A percentile compares a stretch with the other conserved stretches of the same genome.
phyloP scores from a whole-genome alignment of 2,888 invertebrate genomes.

The Agriopis aurantiaria region DNA sequence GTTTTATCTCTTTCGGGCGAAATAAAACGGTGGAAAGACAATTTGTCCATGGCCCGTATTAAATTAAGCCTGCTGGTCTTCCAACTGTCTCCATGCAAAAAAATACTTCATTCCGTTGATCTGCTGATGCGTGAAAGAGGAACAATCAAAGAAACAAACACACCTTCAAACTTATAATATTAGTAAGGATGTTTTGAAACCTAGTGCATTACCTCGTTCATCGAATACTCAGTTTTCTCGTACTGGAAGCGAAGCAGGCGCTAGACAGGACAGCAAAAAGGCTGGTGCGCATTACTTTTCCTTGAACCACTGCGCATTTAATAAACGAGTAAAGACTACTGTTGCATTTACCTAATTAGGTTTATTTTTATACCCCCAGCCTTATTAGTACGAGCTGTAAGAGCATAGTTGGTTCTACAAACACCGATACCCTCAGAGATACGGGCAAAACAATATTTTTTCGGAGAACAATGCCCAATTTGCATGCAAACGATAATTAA shows the following conservation, averaged over 20 bases:
- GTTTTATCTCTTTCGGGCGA: too few relatives aligned
- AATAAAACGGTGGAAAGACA: too few relatives aligned
- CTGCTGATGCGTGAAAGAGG: too few relatives aligned
- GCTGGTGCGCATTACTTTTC: not conserved
- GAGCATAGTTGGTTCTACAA: conserved; percentile 3
- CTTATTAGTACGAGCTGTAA: not conserved
- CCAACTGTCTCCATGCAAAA: too few relatives aligned
- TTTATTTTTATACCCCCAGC: not conserved
- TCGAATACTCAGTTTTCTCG: not conserved
- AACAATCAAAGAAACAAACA: too few relatives aligned
- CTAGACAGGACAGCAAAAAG: not conserved
- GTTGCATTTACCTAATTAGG: conserved; percentile 12
- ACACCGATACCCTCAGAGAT: conserved; percentile 19
- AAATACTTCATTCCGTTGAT: too few relatives aligned
- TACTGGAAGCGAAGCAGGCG: not conserved
- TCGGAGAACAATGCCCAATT: conserved; percentile 55
- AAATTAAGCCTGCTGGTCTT: too few relatives aligned
- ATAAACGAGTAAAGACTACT: not conserved
- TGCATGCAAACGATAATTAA: conserved; percentile 51
- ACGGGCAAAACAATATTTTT: conserved; percentile 35
- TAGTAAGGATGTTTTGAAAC: too few relatives aligned
- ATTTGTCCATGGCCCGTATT: too few relatives aligned
- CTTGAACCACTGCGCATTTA: conserved; percentile 12
- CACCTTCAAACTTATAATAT: too few relatives aligned
- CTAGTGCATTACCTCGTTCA: too few relatives aligned